Base-by-base conservation (phyloP, 2,113 vertebrate genomes). In the Hystrix cristata region DNA sequence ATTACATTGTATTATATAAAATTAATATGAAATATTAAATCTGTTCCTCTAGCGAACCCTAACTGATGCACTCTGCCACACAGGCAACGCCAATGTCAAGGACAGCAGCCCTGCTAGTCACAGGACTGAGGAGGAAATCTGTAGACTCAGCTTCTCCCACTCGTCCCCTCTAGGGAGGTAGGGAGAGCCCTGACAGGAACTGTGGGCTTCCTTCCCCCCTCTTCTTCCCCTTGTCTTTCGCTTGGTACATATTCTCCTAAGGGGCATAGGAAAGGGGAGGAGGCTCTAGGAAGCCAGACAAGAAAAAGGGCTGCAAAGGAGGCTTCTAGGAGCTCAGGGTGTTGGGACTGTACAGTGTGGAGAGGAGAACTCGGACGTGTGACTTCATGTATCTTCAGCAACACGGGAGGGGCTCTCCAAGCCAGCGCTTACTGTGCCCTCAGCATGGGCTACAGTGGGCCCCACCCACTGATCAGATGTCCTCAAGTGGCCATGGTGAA, bases 401-500 rank as follows among this genome's bases (percentile, higher is more conserved):
- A 38, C 51, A 34, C 2, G 46, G 79, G 83, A 55, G 67, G 29
- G 69, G 55, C 88, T 65, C 76, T n/a, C 48, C 31, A 94, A 62
- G 34, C 65, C 64, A 64, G 27, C 9, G 7, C 14, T 34, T 14
- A 19, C 16, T 29, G 1, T 4, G 31, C 19, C 72, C 31, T 14
- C 4, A 0, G 0, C 0, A 0, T 38, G 14, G 79, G 67, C 29
- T 29, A 1, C 2, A 19, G 67, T 5, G 7, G 34, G 59, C 59
- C 55, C 2, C 2, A n/a, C 46, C 38, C 16, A 13, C 7, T 2
- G 34, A 27, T 62, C 27, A 2, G 29, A 23, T 0, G 0, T 51
- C 10, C 18, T 31, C 3, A 0, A 55, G 81, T 1, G 31, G 5
- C 79, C 4, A 23, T 7, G 13, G 3, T 1, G 23, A 4, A 23